These are phyloP conservation scores for Agrilus mali DNA, from an alignment of 2,888 invertebrate species.

Conservation along the genomic window DNA sequence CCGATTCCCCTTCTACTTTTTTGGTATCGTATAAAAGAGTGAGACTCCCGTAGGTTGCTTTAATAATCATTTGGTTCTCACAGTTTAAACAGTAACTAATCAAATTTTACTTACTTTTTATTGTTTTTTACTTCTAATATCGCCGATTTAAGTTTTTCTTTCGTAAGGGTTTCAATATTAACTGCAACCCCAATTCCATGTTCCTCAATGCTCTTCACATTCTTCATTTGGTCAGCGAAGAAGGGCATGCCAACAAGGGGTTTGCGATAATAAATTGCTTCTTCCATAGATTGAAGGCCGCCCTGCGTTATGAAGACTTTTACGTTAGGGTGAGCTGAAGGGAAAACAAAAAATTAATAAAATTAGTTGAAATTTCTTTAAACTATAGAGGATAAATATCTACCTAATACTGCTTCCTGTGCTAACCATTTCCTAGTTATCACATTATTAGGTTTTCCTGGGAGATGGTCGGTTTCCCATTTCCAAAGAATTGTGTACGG, in stretches of 20 bases:
- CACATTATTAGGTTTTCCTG: conserved; percentile 12
- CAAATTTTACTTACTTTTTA: conserved; percentile 7
- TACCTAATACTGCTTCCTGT: conserved; percentile 16
- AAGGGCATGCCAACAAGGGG: conserved; percentile 34
- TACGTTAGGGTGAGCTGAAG: conserved; percentile 31
- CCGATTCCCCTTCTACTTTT: no score
- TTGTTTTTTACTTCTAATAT: conserved; percentile 16
- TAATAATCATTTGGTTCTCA: no score
- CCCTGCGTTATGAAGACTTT: conserved; percentile 37
- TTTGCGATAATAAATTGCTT: conserved; percentile 31
- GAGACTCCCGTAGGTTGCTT: no score
- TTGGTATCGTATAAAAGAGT: no score
- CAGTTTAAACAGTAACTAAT: no score
- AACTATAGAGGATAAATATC: neutral
- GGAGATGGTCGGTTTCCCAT: conserved; percentile 14
- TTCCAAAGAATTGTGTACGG: conserved; percentile 12
- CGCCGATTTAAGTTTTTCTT: conserved; percentile 19
- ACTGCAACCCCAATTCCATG: conserved; percentile 25
- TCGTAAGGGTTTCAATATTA: conserved; percentile 22
- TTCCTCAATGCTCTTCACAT: conserved; percentile 16
- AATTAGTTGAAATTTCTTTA: neutral
- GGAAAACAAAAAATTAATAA: neutral
- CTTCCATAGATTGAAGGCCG: conserved; percentile 35
- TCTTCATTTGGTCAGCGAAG: conserved; percentile 31
- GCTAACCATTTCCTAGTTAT: conserved; percentile 16